A percentile compares a stretch with the other conserved stretches of the same genome.
phyloP scores from a whole-genome alignment of 2,888 invertebrate species.

The Uloborus plumipes region DNA sequence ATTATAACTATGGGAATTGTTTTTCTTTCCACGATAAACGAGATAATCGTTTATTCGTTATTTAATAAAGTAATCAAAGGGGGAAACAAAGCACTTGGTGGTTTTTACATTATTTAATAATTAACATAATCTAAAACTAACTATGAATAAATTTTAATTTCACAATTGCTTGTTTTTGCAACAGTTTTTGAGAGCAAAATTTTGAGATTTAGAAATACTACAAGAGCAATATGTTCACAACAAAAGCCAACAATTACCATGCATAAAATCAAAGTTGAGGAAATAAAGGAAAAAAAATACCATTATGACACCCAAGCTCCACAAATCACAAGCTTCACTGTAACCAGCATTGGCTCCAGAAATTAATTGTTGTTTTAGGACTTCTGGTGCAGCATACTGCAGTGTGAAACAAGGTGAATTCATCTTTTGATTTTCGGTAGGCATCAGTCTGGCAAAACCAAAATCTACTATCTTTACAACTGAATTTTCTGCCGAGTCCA shows the following conservation, averaged over 20 bases:
- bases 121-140: too few relatives aligned
- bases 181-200: too few relatives aligned
- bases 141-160: too few relatives aligned
- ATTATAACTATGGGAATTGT: too few relatives aligned
- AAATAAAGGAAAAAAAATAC: constrained; percentile 73
- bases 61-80: too few relatives aligned
- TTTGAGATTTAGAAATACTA: too few relatives aligned
- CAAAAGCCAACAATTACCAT: not conserved
- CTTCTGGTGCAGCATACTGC: constrained; percentile 96
- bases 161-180: too few relatives aligned
- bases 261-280: too few relatives aligned
- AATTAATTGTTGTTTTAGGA: constrained; percentile 77
- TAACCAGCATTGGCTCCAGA: constrained; percentile 76
- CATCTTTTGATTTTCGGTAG: constrained; percentile 75
- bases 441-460: constrained; percentile 89
- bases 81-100: too few relatives aligned
- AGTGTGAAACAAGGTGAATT: constrained; percentile 94
- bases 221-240: not conserved
- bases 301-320: constrained; percentile 94
- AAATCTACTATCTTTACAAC: constrained; percentile 94
- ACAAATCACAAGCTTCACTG: constrained; percentile 93
- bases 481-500: constrained; percentile 74
- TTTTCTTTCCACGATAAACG: too few relatives aligned
- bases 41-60: too few relatives aligned
- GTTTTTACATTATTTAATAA: too few relatives aligned